These are phyloP conservation scores for Drosophila affinis DNA, from an alignment of 2,888 invertebrate genomes.

Conservation along the genomic window DNA sequence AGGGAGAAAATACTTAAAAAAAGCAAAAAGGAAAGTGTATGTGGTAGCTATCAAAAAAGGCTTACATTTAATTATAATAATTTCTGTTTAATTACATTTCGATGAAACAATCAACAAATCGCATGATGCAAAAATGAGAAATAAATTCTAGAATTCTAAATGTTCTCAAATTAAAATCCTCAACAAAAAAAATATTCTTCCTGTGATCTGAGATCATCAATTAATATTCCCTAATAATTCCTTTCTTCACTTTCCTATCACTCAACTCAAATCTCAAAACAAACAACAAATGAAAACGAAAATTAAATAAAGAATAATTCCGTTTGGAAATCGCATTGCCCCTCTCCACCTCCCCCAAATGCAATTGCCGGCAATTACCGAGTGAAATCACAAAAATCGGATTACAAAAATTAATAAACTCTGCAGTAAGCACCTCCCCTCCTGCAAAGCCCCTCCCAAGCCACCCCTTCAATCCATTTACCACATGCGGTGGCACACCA, in stretches of 20 bases:
- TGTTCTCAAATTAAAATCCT: no score
- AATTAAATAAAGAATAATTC: not conserved
- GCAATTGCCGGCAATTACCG: slow-evolving; percentile 70
- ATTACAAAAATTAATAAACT: slow-evolving; percentile 77
- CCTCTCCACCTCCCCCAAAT: slow-evolving; percentile 24
- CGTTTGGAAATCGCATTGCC: not conserved
- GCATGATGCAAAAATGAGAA: slow-evolving; percentile 48
- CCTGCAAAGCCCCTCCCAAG: no score
- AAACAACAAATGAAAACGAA: slow-evolving; percentile 28
- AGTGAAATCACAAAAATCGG: slow-evolving; percentile 55
- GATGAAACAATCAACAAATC: slow-evolving; percentile 56
- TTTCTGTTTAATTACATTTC: slow-evolving; percentile 62
- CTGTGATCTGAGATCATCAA: no score
- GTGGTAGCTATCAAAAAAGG: no score
- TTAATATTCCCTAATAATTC: no score
- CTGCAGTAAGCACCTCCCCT: not conserved
- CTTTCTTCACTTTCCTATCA: no score
- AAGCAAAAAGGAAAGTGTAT: no score
- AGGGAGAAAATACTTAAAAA: not conserved
- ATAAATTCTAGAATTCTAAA: slow-evolving; percentile 13
- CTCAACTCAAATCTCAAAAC: no score
- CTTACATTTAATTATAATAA: slow-evolving; percentile 14
- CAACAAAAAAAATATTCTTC: no score
- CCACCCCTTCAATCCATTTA: not conserved
- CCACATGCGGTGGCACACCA: not conserved